Evolutionary conservation across 2,113 vertebrate species (phyloP).

Genomic region (Pterocles burchelli): DNA sequence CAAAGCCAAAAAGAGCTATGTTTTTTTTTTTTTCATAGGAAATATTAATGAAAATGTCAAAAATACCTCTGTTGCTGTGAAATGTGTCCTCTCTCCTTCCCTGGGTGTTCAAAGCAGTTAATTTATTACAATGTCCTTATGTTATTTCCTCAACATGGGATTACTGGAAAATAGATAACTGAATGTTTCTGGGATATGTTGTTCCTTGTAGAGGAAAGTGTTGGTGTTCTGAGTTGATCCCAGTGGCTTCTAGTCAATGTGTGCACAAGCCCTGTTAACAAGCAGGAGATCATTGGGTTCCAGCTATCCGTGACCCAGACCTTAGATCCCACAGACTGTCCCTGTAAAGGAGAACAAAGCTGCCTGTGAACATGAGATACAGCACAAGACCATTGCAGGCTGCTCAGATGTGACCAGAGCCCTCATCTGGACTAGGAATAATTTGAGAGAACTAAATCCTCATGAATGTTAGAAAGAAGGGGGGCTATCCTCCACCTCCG

Average conservation of each 20-base stretch:
- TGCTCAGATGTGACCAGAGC: neutral
- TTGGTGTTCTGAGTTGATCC: neutral
- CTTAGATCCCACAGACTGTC: neutral
- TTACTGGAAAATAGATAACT: constrained; percentile 24
- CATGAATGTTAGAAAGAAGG: neutral
- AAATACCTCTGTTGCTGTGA: constrained; percentile 69
- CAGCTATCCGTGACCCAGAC: neutral
- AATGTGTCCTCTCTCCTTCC: constrained; percentile 17
- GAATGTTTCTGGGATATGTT: neutral
- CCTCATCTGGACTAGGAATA: neutral
- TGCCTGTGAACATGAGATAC: neutral
- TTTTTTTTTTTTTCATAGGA: constrained; percentile 17
- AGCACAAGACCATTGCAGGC: neutral
- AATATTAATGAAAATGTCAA: constrained; percentile 56
- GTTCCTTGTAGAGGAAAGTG: neutral
- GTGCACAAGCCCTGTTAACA: neutral
- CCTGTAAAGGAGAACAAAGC: neutral
- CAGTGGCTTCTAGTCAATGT: neutral
- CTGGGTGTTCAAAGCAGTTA: constrained; percentile 29
- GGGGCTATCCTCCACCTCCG: neutral
- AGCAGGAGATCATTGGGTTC: neutral
- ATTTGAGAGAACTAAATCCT: neutral
- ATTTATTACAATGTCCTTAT: constrained; percentile 44
- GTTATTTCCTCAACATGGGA: neutral
- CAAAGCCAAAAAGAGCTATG: constrained; percentile 30